Evolutionary conservation across 2,797 vertebrate species (phyloP).

Genomic region (Danionella dracula): DNA sequence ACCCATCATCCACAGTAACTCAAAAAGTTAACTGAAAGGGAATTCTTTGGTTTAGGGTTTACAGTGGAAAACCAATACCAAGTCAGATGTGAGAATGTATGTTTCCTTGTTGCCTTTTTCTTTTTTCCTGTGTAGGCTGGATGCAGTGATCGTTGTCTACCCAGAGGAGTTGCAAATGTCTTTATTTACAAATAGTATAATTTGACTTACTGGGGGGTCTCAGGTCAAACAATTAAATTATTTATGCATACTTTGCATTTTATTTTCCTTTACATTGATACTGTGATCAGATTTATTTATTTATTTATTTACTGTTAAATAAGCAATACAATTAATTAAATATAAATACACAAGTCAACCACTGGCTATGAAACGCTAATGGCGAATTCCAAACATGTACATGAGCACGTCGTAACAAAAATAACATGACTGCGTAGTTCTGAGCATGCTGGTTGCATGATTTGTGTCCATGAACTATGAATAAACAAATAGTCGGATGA

Average conservation of each 20-base stretch:
- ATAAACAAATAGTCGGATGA: slow-evolving; percentile 21
- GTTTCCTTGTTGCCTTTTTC: slow-evolving; percentile 4
- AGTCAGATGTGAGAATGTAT: neutral
- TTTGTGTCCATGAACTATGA: slow-evolving; percentile 1
- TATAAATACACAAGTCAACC: slow-evolving; percentile 6
- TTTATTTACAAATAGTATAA: slow-evolving; percentile 31
- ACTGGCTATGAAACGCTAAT: slow-evolving; percentile 4
- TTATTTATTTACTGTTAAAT: neutral
- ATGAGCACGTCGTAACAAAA: neutral
- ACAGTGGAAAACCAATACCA: neutral
- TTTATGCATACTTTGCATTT: neutral
- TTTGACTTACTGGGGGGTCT: slow-evolving; percentile 23
- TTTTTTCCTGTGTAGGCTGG: slow-evolving; percentile 17
- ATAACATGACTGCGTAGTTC: neutral
- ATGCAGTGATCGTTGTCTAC: slow-evolving; percentile 20
- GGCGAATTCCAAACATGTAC: neutral
- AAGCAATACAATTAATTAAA: neutral
- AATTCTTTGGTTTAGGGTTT: too few relatives aligned
- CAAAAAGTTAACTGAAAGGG: too few relatives aligned
- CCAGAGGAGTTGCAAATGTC: slow-evolving; percentile 16
- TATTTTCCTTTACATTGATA: neutral
- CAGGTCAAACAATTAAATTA: slow-evolving; percentile 9
- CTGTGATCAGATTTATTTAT: neutral
- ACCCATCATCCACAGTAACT: too few relatives aligned
- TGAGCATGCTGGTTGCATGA: slow-evolving; percentile 11